Conservation (phyloP, 2,888 invertebrate genomes). For the Euclidia mi region DNA sequence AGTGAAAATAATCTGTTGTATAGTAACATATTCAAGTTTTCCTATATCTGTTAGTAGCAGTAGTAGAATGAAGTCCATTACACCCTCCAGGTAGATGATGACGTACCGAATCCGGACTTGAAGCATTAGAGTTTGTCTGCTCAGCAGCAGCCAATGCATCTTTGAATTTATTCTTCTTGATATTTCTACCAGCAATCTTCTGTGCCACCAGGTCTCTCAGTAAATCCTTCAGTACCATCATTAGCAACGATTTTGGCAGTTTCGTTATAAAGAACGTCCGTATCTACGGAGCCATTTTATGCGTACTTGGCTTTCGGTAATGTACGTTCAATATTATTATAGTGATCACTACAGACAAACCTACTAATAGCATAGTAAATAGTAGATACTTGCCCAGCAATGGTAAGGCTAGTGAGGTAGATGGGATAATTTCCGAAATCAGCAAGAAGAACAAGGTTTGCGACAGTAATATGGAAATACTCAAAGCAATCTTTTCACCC, state of each 20-base stretch:
- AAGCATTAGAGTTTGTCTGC: conserved; percentile 93
- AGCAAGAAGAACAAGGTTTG: conserved; percentile 98
- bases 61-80: conserved; percentile 94
- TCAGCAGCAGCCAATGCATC: conserved; percentile 93
- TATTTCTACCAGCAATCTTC: conserved; percentile 92
- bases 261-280: conserved; percentile 96
- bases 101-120: conserved; percentile 94
- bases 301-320: conserved; percentile 98
- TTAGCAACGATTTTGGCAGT: conserved; percentile 95
- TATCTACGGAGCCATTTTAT: conserved; percentile 99
- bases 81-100: conserved; percentile 93
- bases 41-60: conserved; percentile 92
- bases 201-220: conserved; percentile 95
- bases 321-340: conserved; percentile 98
- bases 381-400: conserved; percentile 97
- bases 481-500: conserved; percentile 99
- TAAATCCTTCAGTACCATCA: conserved; percentile 97
- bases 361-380: conserved; percentile 97
- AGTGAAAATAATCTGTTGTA: too few relatives aligned
- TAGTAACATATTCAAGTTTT: too few relatives aligned
- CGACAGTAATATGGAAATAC: conserved; percentile 97
- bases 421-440: conserved; percentile 98
- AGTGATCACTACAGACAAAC: conserved; percentile 97
- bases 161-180: conserved; percentile 92
- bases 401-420: conserved; percentile 97